Base-by-base conservation (phyloP, 2,113 vertebrate genomes). In the Cinclus mexicanus region DNA sequence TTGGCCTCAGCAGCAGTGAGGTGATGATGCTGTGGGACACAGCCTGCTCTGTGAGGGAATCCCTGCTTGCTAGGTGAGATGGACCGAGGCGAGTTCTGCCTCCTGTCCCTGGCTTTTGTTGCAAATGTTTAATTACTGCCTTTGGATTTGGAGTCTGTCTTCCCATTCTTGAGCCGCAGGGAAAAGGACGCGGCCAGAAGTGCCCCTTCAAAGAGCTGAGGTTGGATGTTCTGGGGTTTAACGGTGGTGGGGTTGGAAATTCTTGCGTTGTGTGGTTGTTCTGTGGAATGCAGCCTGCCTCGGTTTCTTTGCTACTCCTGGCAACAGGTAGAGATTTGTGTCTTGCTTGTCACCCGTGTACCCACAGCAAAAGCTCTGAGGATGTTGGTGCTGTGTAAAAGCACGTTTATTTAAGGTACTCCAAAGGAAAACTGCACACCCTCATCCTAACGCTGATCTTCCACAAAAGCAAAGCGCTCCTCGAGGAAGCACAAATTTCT, bases 11-110 rank as follows among this genome's bases (percentile, higher is more conserved):
- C 31, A 20, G 10, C 3, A 0, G 9, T 4, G 61, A 26, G 61
- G 6, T 5, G 46, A 8, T 4, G 18, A 7, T 50, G 71, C 39
- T 16, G 7, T 6, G 4, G 25, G 26, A 25, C 18, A 1, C 57
- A 14, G 56, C 25, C 28, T 4, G 76, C 11, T 55, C 17, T 12
- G 26, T 13, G 23, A 2, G 65, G 31, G 31, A 26, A 59, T 50
- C 50, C 7, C 55, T 10, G 0, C 15, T 14, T 2, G 33, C 33
- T 12, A 1, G 56, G 35, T 47, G 89, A 46, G 35, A 10, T 14
- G 59, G 12, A 9, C 37, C 5, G 49, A 31, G 37, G 37, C 6
- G 1, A 3, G 0, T 1, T 5, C n/a, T 18, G 42, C 50, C 7
- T 70, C 11, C n/a, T 3, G 7, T 20, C 24, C 21, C 8, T 39